Evolutionary conservation across 2,888 invertebrate genomes (phyloP).

Genomic region (Gisinianus flammeolus): DNA sequence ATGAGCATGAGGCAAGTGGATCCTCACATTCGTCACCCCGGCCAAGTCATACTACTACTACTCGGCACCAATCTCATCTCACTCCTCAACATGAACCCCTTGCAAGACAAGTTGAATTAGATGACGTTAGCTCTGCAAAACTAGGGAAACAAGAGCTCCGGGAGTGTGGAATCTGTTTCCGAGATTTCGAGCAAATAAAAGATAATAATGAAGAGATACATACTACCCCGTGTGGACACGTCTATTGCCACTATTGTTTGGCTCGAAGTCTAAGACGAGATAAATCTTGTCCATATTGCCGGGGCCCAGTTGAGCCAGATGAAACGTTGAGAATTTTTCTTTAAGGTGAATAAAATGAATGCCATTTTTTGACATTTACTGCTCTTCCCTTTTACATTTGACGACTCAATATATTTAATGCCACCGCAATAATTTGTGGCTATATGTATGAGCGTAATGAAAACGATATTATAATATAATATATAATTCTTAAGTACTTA

Average conservation of each 20-base stretch:
- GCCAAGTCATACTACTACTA: not conserved
- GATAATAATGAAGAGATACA: constrained; percentile 69
- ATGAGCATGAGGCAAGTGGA: not conserved
- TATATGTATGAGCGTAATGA: too few species aligned
- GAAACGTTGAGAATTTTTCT: constrained; percentile 46
- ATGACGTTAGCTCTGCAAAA: not conserved
- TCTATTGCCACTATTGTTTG: constrained; percentile 83
- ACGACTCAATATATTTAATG: too few species aligned
- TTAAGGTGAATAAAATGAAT: too few species aligned
- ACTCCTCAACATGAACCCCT: not conserved
- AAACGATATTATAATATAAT: too few species aligned
- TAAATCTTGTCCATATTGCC: constrained; percentile 74
- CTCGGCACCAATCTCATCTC: not conserved
- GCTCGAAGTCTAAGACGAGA: constrained; percentile 70
- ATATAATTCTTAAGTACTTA: too few species aligned
- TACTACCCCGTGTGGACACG: constrained; percentile 79
- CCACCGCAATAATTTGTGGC: too few species aligned
- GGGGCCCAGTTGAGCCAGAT: constrained; percentile 68
- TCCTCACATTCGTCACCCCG: not conserved
- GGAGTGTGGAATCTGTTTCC: constrained; percentile 48
- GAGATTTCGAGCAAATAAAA: constrained; percentile 42
- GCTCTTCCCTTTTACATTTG: too few species aligned
- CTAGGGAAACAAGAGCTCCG: not conserved
- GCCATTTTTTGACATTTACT: too few species aligned
- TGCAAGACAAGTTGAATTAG: not conserved